Base-by-base conservation (phyloP, 2,113 vertebrate genomes). In the Zosterops japonicus region DNA sequence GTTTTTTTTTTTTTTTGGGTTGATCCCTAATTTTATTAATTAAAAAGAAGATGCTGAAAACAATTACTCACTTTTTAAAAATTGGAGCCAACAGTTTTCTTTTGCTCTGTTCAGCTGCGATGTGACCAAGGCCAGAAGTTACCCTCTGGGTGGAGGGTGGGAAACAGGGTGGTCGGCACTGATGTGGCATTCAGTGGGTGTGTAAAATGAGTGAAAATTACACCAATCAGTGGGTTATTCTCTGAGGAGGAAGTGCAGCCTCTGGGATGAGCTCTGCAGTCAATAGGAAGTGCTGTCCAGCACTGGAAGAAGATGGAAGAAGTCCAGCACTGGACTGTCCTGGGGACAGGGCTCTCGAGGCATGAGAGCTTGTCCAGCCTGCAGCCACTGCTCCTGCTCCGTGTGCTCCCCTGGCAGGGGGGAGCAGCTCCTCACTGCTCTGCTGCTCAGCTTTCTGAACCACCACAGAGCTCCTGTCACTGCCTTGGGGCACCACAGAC, bases 11-110 rank as follows among this genome's bases (percentile, higher is more conserved):
- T 39, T 35, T 95, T 94, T 83, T 31, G 13, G 60, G 85, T 75
- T 91, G 70, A 89, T 67, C 69, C 36, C 57, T 89, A 59, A 79
- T 65, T 83, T 91, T 91, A 83, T 85, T 85, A 90, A 95, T 94
- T 56, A 25, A 92, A 75, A 75, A 60, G 24, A 27, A 91, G 39
- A 94, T 71, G 77, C 80, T 91, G 95, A 90, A 93, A 95, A 92
- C 77, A 80, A 90, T 94, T 93, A 89, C 29, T 86, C 50, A 57
- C 56, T 94, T 89, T 64, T 83, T 39, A 23, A 83, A 94, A 80
- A 39, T 22, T 6, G 12, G 63, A 88, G 49, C 81, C 22, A 72
- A 60, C 8, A 13, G 44, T 67, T 75, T 36, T 36, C 39, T 90
- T 75, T 64, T 71, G 22, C 82, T 85, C 68, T 0, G 0, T 49